These are phyloP conservation scores for Tortricodes alternella DNA, from an alignment of 2,888 invertebrate species.

Conservation along the genomic window DNA sequence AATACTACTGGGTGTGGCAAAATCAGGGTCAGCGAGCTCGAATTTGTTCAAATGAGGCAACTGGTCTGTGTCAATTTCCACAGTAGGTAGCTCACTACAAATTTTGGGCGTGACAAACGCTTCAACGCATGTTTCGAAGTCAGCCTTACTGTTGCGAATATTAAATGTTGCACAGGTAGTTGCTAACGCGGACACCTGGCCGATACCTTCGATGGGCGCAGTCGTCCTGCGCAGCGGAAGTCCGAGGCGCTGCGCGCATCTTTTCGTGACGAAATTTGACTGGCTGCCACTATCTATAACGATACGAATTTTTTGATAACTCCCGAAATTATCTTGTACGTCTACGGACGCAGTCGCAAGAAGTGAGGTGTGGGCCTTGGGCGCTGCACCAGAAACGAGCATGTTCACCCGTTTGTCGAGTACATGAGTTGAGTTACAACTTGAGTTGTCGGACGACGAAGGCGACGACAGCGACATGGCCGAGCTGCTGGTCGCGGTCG, in stretches of 20 bases:
- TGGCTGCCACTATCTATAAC: no score
- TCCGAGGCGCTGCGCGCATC: not conserved
- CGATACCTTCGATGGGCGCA: not conserved
- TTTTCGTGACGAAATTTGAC: not conserved
- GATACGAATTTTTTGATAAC: not conserved
- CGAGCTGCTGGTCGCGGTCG: not conserved
- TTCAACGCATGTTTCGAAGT: not conserved
- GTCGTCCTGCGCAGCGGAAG: not conserved
- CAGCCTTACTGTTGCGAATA: not conserved
- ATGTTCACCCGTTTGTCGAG: not conserved
- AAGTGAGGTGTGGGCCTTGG: not conserved
- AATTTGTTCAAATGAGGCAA: not conserved
- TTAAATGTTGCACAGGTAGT: not conserved
- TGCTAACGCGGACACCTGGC: not conserved
- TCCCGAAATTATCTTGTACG: not conserved
- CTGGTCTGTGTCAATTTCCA: not conserved
- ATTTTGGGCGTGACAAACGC: slow-evolving; percentile 1
- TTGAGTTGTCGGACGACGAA: not conserved
- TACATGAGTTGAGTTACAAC: not conserved
- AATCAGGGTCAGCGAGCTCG: not conserved
- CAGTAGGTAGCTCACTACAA: not conserved
- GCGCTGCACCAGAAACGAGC: not conserved
- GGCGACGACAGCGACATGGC: not conserved
- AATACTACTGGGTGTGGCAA: not conserved
- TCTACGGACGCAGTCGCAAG: not conserved